These are phyloP conservation scores for Heliconius sara DNA, from an alignment of 2,888 invertebrate genomes.

Conservation along the genomic window DNA sequence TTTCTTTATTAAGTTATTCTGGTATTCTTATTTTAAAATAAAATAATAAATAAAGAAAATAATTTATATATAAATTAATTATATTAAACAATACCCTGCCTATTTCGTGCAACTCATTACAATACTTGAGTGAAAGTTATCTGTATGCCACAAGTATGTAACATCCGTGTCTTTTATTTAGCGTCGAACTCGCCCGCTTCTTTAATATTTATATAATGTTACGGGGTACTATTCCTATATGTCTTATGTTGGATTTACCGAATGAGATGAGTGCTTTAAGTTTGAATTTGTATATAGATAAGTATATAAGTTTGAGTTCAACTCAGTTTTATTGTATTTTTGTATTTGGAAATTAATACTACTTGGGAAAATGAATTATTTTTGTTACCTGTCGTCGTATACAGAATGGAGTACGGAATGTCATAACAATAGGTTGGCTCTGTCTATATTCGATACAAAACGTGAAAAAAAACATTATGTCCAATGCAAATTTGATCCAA, in stretches of 20 bases:
- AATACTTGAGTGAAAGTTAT: conserved; percentile 42
- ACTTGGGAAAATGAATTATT: too few relatives aligned
- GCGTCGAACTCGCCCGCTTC: conserved; percentile 17
- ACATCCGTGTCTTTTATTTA: conserved; percentile 39
- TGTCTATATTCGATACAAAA: too few relatives aligned
- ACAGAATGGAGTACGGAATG: too few relatives aligned
- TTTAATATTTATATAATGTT: conserved; percentile 39
- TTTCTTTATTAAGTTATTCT: too few relatives aligned
- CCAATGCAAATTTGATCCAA: too few relatives aligned
- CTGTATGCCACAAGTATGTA: conserved; percentile 36
- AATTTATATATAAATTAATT: not conserved
- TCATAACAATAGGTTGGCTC: too few relatives aligned
- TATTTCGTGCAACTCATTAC: not conserved
- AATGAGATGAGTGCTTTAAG: not conserved
- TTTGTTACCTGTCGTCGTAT: too few relatives aligned
- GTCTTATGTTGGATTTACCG: not conserved
- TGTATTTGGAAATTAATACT: too few relatives aligned
- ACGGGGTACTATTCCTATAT: conserved; percentile 19
- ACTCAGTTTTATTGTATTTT: too few relatives aligned
- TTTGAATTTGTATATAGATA: not conserved
- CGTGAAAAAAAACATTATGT: too few relatives aligned
- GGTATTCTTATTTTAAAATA: not conserved
- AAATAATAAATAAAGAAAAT: not conserved
- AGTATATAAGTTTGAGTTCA: too few relatives aligned
- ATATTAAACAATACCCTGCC: not conserved